These are phyloP conservation scores for Melanocharis versteri DNA, from an alignment of 2,113 vertebrate genomes.

Conservation along the genomic window DNA sequence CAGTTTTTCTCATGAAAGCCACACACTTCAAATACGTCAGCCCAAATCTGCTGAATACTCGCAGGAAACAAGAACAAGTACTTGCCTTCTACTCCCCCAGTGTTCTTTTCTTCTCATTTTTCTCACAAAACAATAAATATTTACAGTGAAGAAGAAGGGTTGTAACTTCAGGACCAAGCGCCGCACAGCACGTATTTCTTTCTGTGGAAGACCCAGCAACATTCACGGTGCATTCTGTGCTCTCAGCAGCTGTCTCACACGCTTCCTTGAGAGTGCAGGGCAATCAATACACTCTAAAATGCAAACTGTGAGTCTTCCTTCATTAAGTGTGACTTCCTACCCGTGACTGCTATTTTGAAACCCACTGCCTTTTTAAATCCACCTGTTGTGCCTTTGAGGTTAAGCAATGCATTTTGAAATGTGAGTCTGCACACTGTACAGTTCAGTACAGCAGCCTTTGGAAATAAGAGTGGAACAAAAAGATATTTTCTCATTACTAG, in stretches of 20 bases:
- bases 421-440: background rate
- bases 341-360: background rate
- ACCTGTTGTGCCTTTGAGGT: background rate
- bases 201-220: background rate
- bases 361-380: background rate
- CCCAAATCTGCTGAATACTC: background rate
- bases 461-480: background rate
- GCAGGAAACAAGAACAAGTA: background rate
- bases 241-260: background rate
- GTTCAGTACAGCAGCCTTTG: background rate
- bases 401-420: background rate
- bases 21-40: rapidly evolving
- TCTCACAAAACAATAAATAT: background rate
- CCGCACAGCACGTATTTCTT: background rate
- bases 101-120: background rate
- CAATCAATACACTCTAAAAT: background rate
- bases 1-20: background rate
- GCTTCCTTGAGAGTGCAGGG: background rate
- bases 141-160: background rate
- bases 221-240: background rate
- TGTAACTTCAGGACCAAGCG: background rate
- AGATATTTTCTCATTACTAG: background rate
- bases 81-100: background rate
- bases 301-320: background rate
- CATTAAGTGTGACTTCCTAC: background rate